Percentiles rank a stretch among this genome's conserved stretches.
phyloP scores from a whole-genome alignment of 1,140 invertebrate genomes.

The Zaprionus inermis region DNA sequence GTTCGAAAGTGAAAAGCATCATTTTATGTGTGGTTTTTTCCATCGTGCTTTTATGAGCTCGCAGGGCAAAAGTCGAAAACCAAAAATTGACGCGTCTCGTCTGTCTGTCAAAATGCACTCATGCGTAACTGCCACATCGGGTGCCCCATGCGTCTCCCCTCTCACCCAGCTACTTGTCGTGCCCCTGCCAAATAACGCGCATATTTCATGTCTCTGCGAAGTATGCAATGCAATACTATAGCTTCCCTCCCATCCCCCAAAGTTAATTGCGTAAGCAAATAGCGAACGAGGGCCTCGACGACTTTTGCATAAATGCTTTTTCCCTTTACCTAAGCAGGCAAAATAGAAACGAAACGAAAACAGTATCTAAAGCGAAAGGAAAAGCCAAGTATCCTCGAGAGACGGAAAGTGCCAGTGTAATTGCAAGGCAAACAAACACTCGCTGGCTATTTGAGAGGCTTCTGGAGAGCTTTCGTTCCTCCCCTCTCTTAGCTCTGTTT shows the following conservation, averaged over 20 bases:
- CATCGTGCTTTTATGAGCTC: conserved; percentile 33
- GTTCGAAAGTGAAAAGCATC: conserved; percentile 36
- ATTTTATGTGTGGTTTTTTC: conserved; percentile 27
- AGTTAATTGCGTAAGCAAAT: conserved; percentile 48
- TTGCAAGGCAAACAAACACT: conserved; percentile 50
- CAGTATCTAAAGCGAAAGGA: conserved; percentile 17
- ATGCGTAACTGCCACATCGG: conserved; percentile 23
- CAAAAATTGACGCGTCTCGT: conserved; percentile 17
- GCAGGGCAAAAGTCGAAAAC: conserved; percentile 38
- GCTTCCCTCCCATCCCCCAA: conserved; percentile 4
- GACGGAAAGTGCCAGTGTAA: conserved; percentile 44
- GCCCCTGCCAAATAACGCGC: conserved; percentile 46
- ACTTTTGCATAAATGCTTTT: conserved; percentile 26
- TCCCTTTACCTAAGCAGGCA: conserved; percentile 1
- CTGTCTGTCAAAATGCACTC: conserved; percentile 43
- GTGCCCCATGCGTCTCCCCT: background rate
- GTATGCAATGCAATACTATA: conserved; percentile 41
- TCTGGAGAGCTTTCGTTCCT: background rate
- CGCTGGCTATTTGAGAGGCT: conserved; percentile 28
- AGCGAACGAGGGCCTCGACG: background rate
- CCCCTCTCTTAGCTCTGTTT: background rate
- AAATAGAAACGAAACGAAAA: conserved; percentile 4
- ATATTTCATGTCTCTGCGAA: conserved; percentile 41
- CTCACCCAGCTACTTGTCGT: conserved; percentile 5
- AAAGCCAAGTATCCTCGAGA: conserved; percentile 18